A percentile compares a stretch with the other conserved stretches of the same genome.
Evolutionary conservation across 2,888 invertebrate genomes (phyloP).

Genomic region (Perithous albicinctus): DNA sequence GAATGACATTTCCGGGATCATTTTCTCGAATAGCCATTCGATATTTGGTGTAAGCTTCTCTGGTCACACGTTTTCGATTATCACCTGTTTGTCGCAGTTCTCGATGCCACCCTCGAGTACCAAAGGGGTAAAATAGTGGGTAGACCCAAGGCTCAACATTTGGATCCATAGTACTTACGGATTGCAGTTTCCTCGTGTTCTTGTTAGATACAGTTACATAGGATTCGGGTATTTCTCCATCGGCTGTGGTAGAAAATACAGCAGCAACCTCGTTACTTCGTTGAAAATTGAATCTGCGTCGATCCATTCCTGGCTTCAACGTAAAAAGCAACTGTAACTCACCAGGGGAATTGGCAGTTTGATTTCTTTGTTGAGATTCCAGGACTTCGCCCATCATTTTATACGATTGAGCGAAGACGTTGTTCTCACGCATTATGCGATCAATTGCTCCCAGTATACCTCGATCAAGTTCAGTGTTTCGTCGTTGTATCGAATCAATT

Average conservation of each 20-base stretch:
- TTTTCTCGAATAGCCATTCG: too few species aligned
- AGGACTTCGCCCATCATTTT: too few species aligned
- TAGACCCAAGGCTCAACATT: slow-evolving; percentile 70
- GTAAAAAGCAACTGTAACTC: too few species aligned
- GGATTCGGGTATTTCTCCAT: slow-evolving; percentile 67
- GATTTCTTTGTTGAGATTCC: slow-evolving; percentile 37
- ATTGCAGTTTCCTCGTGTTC: slow-evolving; percentile 58
- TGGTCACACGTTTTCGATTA: slow-evolving; percentile 32
- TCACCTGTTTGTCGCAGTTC: slow-evolving; percentile 27
- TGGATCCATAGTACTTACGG: slow-evolving; percentile 67
- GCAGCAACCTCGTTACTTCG: too few species aligned
- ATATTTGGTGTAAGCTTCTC: slow-evolving; percentile 50
- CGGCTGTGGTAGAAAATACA: slow-evolving; percentile 62
- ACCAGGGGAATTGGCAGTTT: slow-evolving; percentile 30
- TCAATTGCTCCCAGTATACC: too few species aligned
- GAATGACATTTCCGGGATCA: slow-evolving; percentile 46
- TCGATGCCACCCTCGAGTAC: slow-evolving; percentile 60
- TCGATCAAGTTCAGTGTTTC: slow-evolving; percentile 37
- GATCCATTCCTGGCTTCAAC: too few species aligned
- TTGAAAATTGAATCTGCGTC: too few species aligned
- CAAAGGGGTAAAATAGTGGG: slow-evolving; percentile 68
- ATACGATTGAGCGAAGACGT: too few species aligned
- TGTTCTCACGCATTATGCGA: too few species aligned
- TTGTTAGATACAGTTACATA: slow-evolving; percentile 64
- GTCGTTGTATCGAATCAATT: slow-evolving; percentile 19